Evolutionary conservation across 2,797 vertebrate genomes (phyloP).

Genomic region (Notolabrus celidotus): DNA sequence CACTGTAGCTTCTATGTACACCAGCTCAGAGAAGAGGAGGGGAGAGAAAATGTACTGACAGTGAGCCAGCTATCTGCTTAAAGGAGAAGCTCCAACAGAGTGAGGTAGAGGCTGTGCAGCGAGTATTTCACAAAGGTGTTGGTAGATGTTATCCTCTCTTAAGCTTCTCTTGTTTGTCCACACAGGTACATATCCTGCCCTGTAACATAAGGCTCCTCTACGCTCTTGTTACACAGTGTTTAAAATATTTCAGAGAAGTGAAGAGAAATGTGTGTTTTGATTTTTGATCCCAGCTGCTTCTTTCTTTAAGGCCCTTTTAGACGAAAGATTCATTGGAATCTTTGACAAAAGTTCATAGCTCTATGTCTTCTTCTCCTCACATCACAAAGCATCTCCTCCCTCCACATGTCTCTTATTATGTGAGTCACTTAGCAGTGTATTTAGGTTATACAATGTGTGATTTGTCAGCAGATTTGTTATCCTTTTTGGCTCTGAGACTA

Average conservation of each 20-base stretch:
- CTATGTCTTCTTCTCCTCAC: background rate
- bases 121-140: slow-evolving; percentile 57
- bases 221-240: background rate
- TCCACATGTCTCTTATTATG: slow-evolving; percentile 45
- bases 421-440: slow-evolving; percentile 46
- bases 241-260: background rate
- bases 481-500: slow-evolving; percentile 37
- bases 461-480: slow-evolving; percentile 56
- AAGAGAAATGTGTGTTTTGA: background rate
- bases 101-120: slow-evolving; percentile 13
- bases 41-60: slow-evolving; percentile 51
- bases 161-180: slow-evolving; percentile 22
- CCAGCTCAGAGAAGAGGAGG: slow-evolving; percentile 62
- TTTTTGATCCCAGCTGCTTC: too few species aligned
- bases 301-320: background rate
- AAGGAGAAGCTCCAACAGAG: slow-evolving; percentile 47
- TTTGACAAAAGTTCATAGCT: background rate
- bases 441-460: slow-evolving; percentile 53
- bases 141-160: slow-evolving; percentile 21
- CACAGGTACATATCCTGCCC: slow-evolving; percentile 5
- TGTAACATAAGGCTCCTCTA: background rate
- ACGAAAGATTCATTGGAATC: background rate
- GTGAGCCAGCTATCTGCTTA: slow-evolving; percentile 62
- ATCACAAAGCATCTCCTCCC: background rate
- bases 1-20: slow-evolving; percentile 74